Conservation (phyloP, 2,113 vertebrate genomes). For the Xiphophorus maculatus region DNA sequence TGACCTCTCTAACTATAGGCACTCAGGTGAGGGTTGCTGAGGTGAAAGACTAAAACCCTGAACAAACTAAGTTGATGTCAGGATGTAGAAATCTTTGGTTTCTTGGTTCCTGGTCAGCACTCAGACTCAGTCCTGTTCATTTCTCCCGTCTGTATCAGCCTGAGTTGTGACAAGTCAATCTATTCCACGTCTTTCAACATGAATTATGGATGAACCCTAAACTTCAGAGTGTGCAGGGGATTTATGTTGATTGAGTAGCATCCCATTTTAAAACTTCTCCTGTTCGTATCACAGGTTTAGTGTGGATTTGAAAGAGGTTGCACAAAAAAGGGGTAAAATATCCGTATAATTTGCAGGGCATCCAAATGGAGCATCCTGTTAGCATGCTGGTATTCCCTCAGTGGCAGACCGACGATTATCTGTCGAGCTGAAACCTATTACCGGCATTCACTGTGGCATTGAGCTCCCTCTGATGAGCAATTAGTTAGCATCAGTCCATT, state of each 20-base stretch:
- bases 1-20: too few relatives aligned
- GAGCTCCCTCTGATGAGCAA: slow-evolving; percentile 43
- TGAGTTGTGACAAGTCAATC: slow-evolving; percentile 66
- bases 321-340: slow-evolving; percentile 18
- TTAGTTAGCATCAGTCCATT: slow-evolving; percentile 49
- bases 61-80: background rate
- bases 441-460: slow-evolving; percentile 20
- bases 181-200: slow-evolving; percentile 48
- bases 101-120: slow-evolving; percentile 31
- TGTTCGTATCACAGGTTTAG: slow-evolving; percentile 30
- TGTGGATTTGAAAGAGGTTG: slow-evolving; percentile 43
- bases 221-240: slow-evolving; percentile 40
- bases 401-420: slow-evolving; percentile 39
- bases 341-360: slow-evolving; percentile 38
- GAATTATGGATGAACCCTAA: slow-evolving; percentile 68
- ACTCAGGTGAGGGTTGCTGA: background rate
- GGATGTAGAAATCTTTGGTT: slow-evolving; percentile 36
- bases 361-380: slow-evolving; percentile 33
- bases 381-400: slow-evolving; percentile 21
- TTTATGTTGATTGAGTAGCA: slow-evolving; percentile 50
- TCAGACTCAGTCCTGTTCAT: slow-evolving; percentile 17
- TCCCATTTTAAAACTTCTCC: slow-evolving; percentile 28
- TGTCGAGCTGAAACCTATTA: slow-evolving; percentile 50
- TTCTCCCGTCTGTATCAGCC: slow-evolving; percentile 9
- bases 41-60: slow-evolving; percentile 28